These are phyloP conservation scores for Uropetala carovei DNA, from an alignment of 2,888 invertebrate species.

Conservation along the genomic window DNA sequence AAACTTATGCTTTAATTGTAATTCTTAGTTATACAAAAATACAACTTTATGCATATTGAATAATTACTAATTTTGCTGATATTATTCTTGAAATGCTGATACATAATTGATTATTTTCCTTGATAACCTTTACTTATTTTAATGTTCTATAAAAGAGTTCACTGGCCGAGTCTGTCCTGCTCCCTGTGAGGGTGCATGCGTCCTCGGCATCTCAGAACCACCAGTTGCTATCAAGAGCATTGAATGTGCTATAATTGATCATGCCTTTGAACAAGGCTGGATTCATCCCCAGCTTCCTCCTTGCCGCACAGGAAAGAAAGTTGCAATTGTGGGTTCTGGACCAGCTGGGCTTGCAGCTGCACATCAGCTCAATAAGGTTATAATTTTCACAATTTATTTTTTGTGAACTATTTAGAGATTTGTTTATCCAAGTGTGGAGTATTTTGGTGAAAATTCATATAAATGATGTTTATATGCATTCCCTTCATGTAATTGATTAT, in stretches of 20 bases:
- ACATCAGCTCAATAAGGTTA: slow-evolving; percentile 93
- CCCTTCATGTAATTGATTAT: background rate
- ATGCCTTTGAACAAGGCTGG: slow-evolving; percentile 98
- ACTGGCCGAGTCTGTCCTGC: slow-evolving; percentile 97
- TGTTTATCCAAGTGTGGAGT: slow-evolving; percentile 22
- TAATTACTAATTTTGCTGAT: too few relatives aligned
- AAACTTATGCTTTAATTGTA: too few relatives aligned
- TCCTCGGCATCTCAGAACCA: slow-evolving; percentile 95
- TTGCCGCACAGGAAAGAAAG: slow-evolving; percentile 85
- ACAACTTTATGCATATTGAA: too few relatives aligned
- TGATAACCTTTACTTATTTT: background rate
- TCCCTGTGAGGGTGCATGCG: slow-evolving; percentile 99
- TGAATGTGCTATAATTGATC: slow-evolving; percentile 98
- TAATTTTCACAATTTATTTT: background rate
- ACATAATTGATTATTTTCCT: too few relatives aligned
- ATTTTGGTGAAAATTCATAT: background rate
- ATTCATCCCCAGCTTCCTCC: slow-evolving; percentile 89
- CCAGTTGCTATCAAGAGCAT: slow-evolving; percentile 99
- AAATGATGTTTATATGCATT: background rate
- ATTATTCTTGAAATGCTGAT: too few relatives aligned
- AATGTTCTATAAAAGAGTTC: slow-evolving; percentile 80
- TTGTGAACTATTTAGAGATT: background rate
- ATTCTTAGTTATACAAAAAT: too few relatives aligned
- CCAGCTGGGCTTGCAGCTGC: slow-evolving; percentile 97
- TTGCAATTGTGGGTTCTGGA: slow-evolving; percentile 96